phyloP scores from a whole-genome alignment of 2,797 vertebrate species.

The Oreortyx pictus region DNA sequence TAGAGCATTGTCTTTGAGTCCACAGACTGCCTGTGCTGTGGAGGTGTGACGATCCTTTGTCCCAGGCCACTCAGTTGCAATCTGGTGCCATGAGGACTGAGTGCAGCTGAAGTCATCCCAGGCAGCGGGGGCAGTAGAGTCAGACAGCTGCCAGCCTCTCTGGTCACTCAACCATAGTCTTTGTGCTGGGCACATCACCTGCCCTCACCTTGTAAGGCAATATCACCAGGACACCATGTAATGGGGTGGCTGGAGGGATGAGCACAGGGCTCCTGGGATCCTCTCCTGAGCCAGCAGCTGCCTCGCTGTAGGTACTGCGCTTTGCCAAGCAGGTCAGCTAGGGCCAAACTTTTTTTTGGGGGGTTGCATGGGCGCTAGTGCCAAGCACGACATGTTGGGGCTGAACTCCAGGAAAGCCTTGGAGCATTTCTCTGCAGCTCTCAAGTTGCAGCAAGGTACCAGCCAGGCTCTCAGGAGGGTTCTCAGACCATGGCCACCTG shows the following conservation, averaged over 20 bases:
- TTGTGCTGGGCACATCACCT: neutral
- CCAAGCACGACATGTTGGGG: constrained; percentile 63
- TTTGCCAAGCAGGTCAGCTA: constrained; percentile 63
- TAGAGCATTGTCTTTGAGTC: neutral
- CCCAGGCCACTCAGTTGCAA: accelerated
- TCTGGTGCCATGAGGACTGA: neutral
- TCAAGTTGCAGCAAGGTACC: neutral
- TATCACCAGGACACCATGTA: neutral
- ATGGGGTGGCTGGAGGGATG: neutral
- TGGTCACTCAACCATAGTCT: neutral
- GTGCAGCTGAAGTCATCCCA: neutral
- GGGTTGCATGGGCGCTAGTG: neutral
- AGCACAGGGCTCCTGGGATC: neutral
- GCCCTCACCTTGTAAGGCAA: neutral
- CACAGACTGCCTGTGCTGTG: neutral
- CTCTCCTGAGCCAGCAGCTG: constrained; percentile 3
- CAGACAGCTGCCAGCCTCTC: neutral
- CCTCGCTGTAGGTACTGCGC: neutral
- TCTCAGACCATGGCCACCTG: constrained; percentile 11
- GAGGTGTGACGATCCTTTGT: accelerated
- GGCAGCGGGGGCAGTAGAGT: accelerated
- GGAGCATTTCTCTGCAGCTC: constrained; percentile 27
- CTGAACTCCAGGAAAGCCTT: constrained; percentile 60
- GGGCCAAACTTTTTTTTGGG: constrained; percentile 9
- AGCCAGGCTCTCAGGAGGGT: neutral